Evolutionary conservation across 2,113 vertebrate species (phyloP), one percentile per base, ranked within the genome.

Genomic region (Lepus timidus): DNA sequence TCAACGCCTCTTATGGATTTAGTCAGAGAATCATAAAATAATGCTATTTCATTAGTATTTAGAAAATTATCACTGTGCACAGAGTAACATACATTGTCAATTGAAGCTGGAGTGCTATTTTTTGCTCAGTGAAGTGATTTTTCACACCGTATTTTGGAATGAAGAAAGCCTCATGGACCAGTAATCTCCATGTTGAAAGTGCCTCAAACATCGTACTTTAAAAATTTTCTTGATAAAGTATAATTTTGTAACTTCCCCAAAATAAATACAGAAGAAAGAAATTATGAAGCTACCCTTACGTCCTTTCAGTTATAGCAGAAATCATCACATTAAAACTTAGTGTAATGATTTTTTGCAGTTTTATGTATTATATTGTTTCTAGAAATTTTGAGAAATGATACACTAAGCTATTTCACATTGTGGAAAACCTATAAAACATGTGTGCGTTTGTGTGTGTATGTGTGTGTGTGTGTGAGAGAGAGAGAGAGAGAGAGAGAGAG

Each of bases 191-290:
- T n/a, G 1, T 82, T 64, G 23, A 94, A 76, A 91, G 29, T 62
- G 31, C 6, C 27, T 75, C 90, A 8, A 78, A 76, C 17, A 55
- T 27, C 55, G 7, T 55, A 49, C 62, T 58, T 71, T 51, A 58
- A 67, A 84, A 67, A 78, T 64, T 68, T 31, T 92, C 19, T 70
- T 94, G 9, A 79, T 94, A 29, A 75, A 79, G 83, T 55, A 36
- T 0, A 75, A 75, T 83, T 33, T 78, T 90, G 16, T 70, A 31
- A 79, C 71, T 4, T 86, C 10, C 2, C 52, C 39, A 44, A 82
- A 91, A 23, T 25, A 85, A 86, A 20, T 39, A 76, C 14, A 81
- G 8, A 89, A 0, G 55, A 16, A 62, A 85, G 62, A 83, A 51
- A 55, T 68, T 11, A 78, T 16, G 23, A 23, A 20, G 7, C 6